These are phyloP conservation scores for Lagria hirta DNA, from an alignment of 2,888 invertebrate species.

Conservation along the genomic window DNA sequence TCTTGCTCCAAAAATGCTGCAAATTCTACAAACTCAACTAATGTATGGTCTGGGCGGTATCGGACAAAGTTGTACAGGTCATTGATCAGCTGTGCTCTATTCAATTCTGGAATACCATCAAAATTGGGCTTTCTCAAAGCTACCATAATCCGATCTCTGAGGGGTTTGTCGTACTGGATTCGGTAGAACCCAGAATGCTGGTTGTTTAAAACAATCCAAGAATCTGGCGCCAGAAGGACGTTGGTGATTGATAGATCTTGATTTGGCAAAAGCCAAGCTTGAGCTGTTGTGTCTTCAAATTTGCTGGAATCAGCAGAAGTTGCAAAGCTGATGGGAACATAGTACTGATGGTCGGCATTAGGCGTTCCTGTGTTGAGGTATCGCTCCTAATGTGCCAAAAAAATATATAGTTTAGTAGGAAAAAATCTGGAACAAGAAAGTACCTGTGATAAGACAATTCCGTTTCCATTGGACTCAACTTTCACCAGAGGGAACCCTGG, in stretches of 20 bases:
- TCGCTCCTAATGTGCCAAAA: conserved; percentile 28
- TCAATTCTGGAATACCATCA: conserved; percentile 60
- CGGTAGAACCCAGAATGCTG: conserved; percentile 67
- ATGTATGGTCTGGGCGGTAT: conserved; percentile 58
- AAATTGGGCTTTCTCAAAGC: conserved; percentile 55
- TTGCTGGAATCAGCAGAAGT: conserved; percentile 42
- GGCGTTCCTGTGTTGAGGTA: conserved; percentile 25
- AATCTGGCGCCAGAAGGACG: conserved; percentile 42
- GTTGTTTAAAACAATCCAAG: conserved; percentile 65
- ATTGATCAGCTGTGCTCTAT: conserved; percentile 75
- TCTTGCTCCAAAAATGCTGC: conserved; percentile 69
- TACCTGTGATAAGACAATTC: conserved; percentile 1
- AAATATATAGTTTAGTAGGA: too few species aligned
- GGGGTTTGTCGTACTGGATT: conserved; percentile 68
- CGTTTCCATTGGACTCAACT: background rate
- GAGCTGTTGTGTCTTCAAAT: conserved; percentile 57
- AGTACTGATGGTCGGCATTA: conserved; percentile 52
- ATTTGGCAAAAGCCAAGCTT: conserved; percentile 54
- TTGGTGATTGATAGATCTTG: conserved; percentile 30
- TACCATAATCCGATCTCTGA: conserved; percentile 63
- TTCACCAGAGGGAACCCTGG: conserved; percentile 4
- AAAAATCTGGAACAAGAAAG: too few species aligned
- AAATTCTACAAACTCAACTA: conserved; percentile 63
- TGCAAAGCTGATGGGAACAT: conserved; percentile 59
- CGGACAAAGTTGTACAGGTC: conserved; percentile 69